Conservation (phyloP, 1,140 invertebrate genomes). For the Protaetia brevitarsis region DNA sequence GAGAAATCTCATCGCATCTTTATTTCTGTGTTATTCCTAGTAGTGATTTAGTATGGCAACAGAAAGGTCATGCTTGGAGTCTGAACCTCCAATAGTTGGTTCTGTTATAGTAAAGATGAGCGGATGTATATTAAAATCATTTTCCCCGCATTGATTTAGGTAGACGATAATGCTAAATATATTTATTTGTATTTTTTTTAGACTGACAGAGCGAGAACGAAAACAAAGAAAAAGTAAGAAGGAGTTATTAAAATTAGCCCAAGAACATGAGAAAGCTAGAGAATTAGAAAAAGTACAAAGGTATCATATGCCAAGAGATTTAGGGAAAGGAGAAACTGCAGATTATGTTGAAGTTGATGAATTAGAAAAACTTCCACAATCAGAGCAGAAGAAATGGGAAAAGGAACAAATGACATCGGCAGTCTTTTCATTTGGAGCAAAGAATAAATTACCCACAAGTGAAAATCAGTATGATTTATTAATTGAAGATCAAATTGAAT, state of each 20-base stretch:
- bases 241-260: constrained; percentile 83
- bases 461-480: constrained; percentile 87
- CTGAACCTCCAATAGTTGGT: not conserved
- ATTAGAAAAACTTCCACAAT: constrained; percentile 79
- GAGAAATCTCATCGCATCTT: too few species aligned
- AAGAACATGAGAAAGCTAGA: constrained; percentile 91
- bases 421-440: constrained; percentile 88
- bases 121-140: too few species aligned
- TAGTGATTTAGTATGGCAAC: too few species aligned
- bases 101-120: too few species aligned
- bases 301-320: constrained; percentile 89
- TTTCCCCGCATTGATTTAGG: too few species aligned
- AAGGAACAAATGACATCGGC: constrained; percentile 95
- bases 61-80: too few species aligned
- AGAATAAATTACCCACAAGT: constrained; percentile 68
- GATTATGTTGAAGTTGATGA: constrained; percentile 89
- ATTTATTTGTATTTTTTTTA: constrained; percentile 47
- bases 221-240: constrained; percentile 87
- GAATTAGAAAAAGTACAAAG: constrained; percentile 89
- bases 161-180: too few species aligned
- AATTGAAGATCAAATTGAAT: constrained; percentile 95
- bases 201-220: constrained; percentile 82
- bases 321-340: constrained; percentile 62
- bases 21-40: too few species aligned
- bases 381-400: constrained; percentile 97